These are phyloP conservation scores for Orchesella cincta DNA, from an alignment of 1,140 invertebrate species.

Conservation along the genomic window DNA sequence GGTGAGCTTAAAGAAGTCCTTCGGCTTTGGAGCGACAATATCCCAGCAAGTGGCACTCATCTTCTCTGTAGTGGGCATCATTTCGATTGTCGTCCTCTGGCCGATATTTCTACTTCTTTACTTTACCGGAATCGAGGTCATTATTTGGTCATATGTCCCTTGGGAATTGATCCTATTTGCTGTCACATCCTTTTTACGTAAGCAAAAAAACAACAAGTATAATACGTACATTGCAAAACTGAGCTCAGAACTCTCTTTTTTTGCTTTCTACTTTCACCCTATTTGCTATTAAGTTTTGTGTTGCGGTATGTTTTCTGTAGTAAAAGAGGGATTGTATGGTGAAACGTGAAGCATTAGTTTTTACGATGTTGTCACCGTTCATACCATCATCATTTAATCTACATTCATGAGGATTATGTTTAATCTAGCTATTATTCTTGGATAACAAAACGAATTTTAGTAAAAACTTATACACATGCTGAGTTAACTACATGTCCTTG, in stretches of 20 bases:
- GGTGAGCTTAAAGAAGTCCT: slow-evolving; percentile 52
- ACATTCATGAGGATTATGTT: slow-evolving; percentile 4
- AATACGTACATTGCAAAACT: no score
- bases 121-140: slow-evolving; percentile 77
- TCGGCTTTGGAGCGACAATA: slow-evolving; percentile 51
- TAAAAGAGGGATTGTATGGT: no score
- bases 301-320: no score
- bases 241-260: no score
- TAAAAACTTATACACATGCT: no score
- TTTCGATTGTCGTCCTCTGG: slow-evolving; percentile 83
- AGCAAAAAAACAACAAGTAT: no score
- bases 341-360: background rate
- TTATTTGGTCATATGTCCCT: slow-evolving; percentile 75
- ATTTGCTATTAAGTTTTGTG: no score
- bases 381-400: slow-evolving; percentile 6
- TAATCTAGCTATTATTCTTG: background rate
- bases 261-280: no score
- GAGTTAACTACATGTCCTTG: no score
- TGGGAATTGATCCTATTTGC: slow-evolving; percentile 78
- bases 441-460: background rate
- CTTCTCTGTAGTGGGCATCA: slow-evolving; percentile 69
- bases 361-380: background rate
- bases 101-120: slow-evolving; percentile 80
- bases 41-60: slow-evolving; percentile 52
- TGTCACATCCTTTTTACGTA: slow-evolving; percentile 75